phyloP scores from a whole-genome alignment of 2,888 invertebrate species.

The Rhagium mordax region DNA sequence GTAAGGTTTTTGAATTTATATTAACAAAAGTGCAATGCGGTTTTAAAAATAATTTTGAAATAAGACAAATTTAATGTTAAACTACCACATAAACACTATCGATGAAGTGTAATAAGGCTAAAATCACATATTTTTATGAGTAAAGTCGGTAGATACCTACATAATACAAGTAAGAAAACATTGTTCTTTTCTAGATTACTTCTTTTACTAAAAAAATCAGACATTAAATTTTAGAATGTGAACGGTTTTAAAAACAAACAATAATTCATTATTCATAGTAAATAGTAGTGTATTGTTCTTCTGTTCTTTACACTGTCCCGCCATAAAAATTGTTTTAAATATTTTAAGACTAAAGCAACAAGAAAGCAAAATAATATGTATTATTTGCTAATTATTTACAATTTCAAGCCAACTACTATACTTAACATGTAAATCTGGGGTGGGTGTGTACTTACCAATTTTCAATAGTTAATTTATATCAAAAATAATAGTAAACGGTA shows the following conservation, averaged over 20 bases:
- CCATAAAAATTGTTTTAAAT: background rate
- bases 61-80: too few species aligned
- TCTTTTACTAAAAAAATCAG: too few species aligned
- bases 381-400: constrained; percentile 44
- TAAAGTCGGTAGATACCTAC: too few species aligned
- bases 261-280: background rate
- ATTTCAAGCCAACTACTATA: constrained; percentile 30
- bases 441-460: background rate
- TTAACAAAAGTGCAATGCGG: too few species aligned
- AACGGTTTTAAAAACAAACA: background rate
- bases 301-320: background rate
- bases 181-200: too few species aligned
- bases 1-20: too few species aligned
- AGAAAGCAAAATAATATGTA: constrained; percentile 31
- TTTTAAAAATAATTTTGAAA: too few species aligned
- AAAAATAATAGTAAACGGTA: background rate
- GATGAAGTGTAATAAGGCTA: too few species aligned
- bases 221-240: background rate
- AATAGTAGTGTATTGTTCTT: background rate
- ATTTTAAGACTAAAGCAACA: background rate
- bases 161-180: too few species aligned
- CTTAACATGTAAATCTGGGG: background rate
- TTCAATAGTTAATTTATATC: background rate
- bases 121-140: too few species aligned
- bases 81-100: too few species aligned